phyloP scores from a whole-genome alignment of 2,797 vertebrate species.

The Spondyliosoma cantharus region DNA sequence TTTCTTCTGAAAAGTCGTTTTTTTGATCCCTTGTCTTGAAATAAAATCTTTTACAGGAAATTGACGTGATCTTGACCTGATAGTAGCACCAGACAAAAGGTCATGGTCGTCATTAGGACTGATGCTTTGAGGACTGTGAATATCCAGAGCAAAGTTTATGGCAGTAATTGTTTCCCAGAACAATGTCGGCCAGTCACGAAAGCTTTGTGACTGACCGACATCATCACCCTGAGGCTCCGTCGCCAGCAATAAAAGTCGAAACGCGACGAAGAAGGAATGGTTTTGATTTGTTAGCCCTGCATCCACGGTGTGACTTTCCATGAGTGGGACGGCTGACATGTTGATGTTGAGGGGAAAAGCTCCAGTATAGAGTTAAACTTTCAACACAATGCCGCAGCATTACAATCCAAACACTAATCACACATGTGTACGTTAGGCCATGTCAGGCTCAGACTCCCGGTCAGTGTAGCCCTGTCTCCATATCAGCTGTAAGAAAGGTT shows the following conservation, averaged over 20 bases:
- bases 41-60: neutral
- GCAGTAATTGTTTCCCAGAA: neutral
- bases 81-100: constrained; percentile 1
- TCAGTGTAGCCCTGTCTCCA: constrained; percentile 29
- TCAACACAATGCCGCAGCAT: constrained; percentile 26
- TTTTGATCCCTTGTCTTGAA: neutral
- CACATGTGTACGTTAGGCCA: constrained; percentile 16
- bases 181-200: no score
- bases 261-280: neutral
- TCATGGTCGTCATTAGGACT: neutral
- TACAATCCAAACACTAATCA: constrained; percentile 35
- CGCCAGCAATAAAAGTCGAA: constrained; percentile 26
- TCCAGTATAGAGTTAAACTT: constrained; percentile 16
- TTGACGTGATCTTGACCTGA: neutral
- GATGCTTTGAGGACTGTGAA: neutral
- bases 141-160: neutral
- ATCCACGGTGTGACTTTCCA: neutral
- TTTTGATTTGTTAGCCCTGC: constrained; percentile 1
- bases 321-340: neutral
- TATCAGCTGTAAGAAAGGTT: constrained; percentile 49
- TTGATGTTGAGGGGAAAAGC: constrained; percentile 26
- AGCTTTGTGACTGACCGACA: neutral
- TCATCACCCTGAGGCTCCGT: neutral
- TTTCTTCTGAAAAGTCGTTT: neutral
- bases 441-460: constrained; percentile 15